Percentiles rank a stretch among this genome's conserved stretches.
phyloP scores from a whole-genome alignment of 2,113 vertebrate genomes.

The Paralichthys olivaceus region DNA sequence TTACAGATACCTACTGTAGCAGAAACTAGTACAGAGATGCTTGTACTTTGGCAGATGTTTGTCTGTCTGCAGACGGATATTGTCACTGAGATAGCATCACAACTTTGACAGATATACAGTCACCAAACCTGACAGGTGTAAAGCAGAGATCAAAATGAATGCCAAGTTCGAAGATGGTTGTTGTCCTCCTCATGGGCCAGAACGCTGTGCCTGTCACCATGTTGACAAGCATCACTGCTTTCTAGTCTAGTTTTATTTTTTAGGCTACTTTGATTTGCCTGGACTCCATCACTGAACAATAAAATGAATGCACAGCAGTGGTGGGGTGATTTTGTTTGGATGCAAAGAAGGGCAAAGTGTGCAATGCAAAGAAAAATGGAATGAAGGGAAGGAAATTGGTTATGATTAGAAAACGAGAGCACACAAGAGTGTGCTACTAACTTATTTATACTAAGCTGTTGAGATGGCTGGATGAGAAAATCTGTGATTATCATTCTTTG shows the following conservation, averaged over 20 bases:
- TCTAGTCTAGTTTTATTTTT: too few species aligned
- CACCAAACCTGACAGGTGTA: not conserved
- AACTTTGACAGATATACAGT: not conserved
- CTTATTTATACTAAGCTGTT: conserved; percentile 73
- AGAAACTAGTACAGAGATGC: not conserved
- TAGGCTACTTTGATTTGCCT: not conserved
- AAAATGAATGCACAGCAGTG: not conserved
- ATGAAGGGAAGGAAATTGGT: conserved; percentile 35
- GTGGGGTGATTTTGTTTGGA: not conserved
- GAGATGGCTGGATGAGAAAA: conserved; percentile 63
- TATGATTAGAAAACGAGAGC: conserved; percentile 56
- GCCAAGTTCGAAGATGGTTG: not conserved
- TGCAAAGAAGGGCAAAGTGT: conserved; percentile 15
- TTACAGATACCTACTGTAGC: not conserved
- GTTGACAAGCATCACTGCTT: not conserved
- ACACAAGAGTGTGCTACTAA: conserved; percentile 48
- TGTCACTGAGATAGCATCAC: not conserved
- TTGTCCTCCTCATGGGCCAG: not conserved
- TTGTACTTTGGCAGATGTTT: not conserved
- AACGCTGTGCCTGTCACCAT: not conserved
- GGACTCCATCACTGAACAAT: conserved; percentile 11
- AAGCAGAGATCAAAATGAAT: not conserved
- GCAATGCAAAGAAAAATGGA: conserved; percentile 26
- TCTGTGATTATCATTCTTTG: conserved; percentile 73
- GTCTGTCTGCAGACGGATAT: not conserved